Conservation (phyloP, 2,797 vertebrate species). For the Yasuhikotakia modesta region DNA sequence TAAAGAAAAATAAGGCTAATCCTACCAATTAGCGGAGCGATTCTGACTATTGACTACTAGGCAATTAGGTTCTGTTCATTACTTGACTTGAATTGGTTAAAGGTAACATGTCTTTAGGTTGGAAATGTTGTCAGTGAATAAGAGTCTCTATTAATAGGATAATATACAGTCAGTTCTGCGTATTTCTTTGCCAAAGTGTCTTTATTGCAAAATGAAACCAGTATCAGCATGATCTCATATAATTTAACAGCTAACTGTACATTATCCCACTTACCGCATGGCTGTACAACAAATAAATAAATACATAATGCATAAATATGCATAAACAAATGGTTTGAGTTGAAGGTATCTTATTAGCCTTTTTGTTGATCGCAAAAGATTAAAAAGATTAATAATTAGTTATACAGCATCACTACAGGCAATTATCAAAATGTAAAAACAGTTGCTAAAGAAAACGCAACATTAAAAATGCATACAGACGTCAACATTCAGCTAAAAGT, state of each 20-base stretch:
- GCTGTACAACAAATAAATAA: no score
- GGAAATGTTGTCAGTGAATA: constrained; percentile 19
- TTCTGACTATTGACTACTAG: constrained; percentile 18
- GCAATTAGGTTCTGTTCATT: not conserved
- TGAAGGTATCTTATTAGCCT: no score
- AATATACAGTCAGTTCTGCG: no score
- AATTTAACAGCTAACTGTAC: no score
- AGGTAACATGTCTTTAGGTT: not conserved
- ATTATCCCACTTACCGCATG: no score
- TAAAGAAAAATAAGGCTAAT: constrained; percentile 9
- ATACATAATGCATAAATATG: no score
- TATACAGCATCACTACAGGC: not conserved
- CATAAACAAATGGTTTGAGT: no score
- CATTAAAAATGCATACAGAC: not conserved
- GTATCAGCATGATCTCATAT: no score
- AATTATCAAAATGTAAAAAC: not conserved
- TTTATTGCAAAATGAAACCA: no score
- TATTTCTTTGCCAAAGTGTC: no score
- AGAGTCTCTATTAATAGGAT: not conserved
- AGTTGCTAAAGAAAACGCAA: not conserved
- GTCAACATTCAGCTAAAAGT: not conserved
- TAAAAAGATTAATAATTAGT: not conserved
- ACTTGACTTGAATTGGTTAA: constrained; percentile 22
- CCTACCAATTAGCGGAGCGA: not conserved
- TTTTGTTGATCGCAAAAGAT: no score